Base-by-base conservation (phyloP, 2,113 vertebrate genomes). In the Bujurquina vittata region DNA sequence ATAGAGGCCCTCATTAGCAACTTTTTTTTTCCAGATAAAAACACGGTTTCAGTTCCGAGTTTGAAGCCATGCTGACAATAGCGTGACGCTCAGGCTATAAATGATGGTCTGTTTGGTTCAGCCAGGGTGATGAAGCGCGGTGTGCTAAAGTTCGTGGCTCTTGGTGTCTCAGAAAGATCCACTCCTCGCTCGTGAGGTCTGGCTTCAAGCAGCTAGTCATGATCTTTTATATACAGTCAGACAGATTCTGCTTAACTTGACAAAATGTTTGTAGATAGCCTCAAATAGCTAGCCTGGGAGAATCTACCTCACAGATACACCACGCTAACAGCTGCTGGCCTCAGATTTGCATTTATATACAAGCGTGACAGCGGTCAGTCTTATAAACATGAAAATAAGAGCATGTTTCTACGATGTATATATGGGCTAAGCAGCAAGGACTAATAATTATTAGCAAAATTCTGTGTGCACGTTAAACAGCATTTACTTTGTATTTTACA, bases 291-390 rank as follows among this genome's bases (percentile, higher is more conserved):
- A 29, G 46, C 46, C 15, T 6, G 22, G 0, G n/a, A 3, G 10
- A n/a, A 4, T 0, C 62, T 43, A 23, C 1, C 37, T 46, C 0
- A 67, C 14, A 40, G 7, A 0, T 52, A 31, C 0, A 31, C 0
- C 0, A 2, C 29, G 0, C 1, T n/a, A 69, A 69, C 65, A 69
- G 17, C 15, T 52, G 43, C 5, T 20, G 65, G 65, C 43, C 23
- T 69, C 1, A 2, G 65, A 0, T 69, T 1, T 49, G 22, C 10
- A 29, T 29, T 0, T 15, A 67, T 0, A 2, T 20, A 29, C 9
- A 29, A 49, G 18, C 22, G 0, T 2, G 17, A 7, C 37, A 49
- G 40, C 14, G 26, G 15, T 10, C 3, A 1, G 26, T 4, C 65
- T 69, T 20, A 72, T 49, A 49, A 20, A 46, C 1, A 3, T 18